Evolutionary conservation across 2,888 invertebrate species (phyloP), one percentile per base, ranked within the genome.

Genomic region (Andrena marginata): DNA sequence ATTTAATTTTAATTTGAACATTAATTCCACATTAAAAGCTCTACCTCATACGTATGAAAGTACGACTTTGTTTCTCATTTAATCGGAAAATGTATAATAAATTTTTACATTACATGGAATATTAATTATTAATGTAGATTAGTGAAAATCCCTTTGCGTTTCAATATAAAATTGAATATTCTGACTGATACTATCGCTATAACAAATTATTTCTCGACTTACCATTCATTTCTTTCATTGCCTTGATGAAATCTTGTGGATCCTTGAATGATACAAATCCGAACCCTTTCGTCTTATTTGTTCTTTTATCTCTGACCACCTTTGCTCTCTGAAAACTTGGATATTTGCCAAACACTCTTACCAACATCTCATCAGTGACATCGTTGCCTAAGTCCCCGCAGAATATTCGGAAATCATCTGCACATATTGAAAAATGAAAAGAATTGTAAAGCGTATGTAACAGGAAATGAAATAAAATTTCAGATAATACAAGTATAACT

Each of bases 201-300:
- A 65, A 54, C 33, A 7, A 26, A 49, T 65, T 64, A 68, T 33
- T 77, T 49, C 13, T 60, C 33, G 33, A 94, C 95, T 96, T 93
- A 98, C 98, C 99, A 94, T 99, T 99, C 98, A 99, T 99, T 95
- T 99, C 99, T 92, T 99, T 98, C 97, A 99, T 99, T 8, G 99
- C 99, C 90, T 97, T 97, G 72, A 99, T 99, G 93, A 99, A 99
- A 94, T 99, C 99, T 48, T 97, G 97, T 0, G 99, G 99, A 94
- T 99, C 99, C 91, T 98, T 98, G 94, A 99, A 99, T 92, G 99
- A 99, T 85, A 99, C 98, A 94, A 99, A 99, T 0, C 99, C 99
- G 94, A 99, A 99, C 0, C 99, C 99, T 95, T 99, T 99, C 85
- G 99, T 99, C 94, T 99, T 99, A 93, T 99, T 99, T 0, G 99